Conservation (phyloP, 37 sponge, comb jelly and placozoan species). For the Halisarca cf. caerulea region DNA sequence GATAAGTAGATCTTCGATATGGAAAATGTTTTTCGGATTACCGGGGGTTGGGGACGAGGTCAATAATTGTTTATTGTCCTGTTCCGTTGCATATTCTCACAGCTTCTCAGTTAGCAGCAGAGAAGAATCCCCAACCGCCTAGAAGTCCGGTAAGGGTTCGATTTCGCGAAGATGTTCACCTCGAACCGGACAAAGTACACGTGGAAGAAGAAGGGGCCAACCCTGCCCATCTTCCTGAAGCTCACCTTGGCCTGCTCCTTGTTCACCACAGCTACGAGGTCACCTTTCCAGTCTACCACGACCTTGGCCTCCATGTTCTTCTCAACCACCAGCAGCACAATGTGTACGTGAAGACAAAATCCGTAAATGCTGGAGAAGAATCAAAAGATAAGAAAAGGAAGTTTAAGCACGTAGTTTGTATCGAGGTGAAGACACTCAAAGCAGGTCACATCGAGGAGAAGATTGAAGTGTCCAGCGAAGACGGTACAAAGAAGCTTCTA, state of each 20-base stretch:
- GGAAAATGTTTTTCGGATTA: too few species aligned
- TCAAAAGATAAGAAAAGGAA: neutral
- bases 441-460: conserved; percentile 64
- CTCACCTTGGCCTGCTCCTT: conserved; percentile 67
- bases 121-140: neutral
- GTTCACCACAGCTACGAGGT: conserved; percentile 75
- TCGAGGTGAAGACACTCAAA: conserved; percentile 70
- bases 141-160: conserved; percentile 20
- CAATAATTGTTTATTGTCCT: too few species aligned
- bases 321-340: conserved; percentile 56
- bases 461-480: conserved; percentile 36
- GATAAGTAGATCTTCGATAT: too few species aligned
- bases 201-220: conserved; percentile 20
- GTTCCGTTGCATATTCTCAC: too few species aligned
- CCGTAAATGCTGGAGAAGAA: neutral
- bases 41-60: too few species aligned
- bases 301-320: conserved; percentile 39
- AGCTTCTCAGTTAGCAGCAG: neutral
- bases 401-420: conserved; percentile 41
- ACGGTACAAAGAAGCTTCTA: conserved; percentile 24
- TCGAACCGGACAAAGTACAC: conserved; percentile 70
- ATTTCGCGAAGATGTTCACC: conserved; percentile 54
- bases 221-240: conserved; percentile 55
- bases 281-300: conserved; percentile 52
- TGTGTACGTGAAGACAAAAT: conserved; percentile 40